A percentile compares a stretch with the other conserved stretches of the same genome.
Evolutionary conservation across 1,140 invertebrate species (phyloP).

Genomic region (Elysia chlorotica): DNA sequence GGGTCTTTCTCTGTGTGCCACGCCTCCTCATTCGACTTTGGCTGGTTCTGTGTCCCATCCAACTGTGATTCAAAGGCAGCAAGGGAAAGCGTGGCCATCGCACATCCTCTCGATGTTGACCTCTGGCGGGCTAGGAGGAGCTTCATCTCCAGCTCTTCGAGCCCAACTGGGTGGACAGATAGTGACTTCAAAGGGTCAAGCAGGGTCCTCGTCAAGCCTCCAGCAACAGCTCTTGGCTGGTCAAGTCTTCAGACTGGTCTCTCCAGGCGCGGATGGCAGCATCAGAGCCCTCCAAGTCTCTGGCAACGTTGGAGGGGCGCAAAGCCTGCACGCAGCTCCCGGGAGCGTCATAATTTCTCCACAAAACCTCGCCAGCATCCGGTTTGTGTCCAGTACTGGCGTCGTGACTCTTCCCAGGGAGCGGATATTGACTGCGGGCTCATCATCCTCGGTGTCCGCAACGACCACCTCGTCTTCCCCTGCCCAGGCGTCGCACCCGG

Average conservation of each 20-base stretch:
- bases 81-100: not conserved
- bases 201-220: too few species aligned
- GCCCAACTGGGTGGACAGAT: conserved; percentile 3
- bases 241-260: not conserved
- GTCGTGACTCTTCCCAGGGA: conserved; percentile 1
- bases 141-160: not conserved
- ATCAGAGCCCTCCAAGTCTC: not conserved
- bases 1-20: not conserved
- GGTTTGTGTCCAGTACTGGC: conserved; percentile 14
- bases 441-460: too few species aligned
- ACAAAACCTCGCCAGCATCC: conserved; percentile 5
- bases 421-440: too few species aligned
- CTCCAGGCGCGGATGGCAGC: conserved; percentile 3
- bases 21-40: not conserved
- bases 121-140: too few species aligned
- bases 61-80: not conserved
- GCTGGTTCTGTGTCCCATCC: not conserved
- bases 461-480: not conserved
- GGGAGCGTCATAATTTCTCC: conserved; percentile 7
- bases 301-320: too few species aligned
- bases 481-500: conserved; percentile 12
- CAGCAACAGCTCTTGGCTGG: not conserved
- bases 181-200: too few species aligned
- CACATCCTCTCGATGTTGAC: not conserved
- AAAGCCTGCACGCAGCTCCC: too few species aligned